Evolutionary conservation across 2,797 vertebrate species (phyloP).

Genomic region (Pangasius djambal): DNA sequence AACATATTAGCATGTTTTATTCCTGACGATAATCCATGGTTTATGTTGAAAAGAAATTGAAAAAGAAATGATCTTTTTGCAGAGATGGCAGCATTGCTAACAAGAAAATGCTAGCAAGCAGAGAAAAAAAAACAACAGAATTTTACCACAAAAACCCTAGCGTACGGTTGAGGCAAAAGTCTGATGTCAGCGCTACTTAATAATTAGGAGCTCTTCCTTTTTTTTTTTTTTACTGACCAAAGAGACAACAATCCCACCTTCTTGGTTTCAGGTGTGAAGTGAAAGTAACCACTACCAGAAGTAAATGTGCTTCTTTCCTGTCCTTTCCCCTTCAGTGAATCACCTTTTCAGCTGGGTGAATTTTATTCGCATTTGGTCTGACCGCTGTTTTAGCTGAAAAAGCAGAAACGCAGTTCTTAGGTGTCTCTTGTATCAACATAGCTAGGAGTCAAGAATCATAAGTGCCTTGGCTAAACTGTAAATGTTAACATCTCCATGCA

Average conservation of each 20-base stretch:
- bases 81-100: not conserved
- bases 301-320: not conserved
- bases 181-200: not conserved
- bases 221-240: no score
- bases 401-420: not conserved
- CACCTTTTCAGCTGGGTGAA: not conserved
- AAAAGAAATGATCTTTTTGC: not conserved
- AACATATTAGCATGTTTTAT: not conserved
- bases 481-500: not conserved
- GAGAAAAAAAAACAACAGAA: not conserved
- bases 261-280: not conserved
- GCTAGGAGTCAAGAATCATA: not conserved
- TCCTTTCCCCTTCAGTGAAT: not conserved
- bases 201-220: not conserved
- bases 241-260: not conserved
- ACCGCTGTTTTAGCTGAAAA: not conserved
- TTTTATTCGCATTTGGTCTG: not conserved
- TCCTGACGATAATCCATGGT: not conserved
- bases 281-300: not conserved
- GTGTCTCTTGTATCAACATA: not conserved
- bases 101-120: not conserved
- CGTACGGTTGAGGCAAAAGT: not conserved
- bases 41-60: not conserved
- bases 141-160: not conserved
- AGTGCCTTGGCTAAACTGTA: not conserved